Conservation (phyloP, 2,113 vertebrate species). For the Chunga burmeisteri region DNA sequence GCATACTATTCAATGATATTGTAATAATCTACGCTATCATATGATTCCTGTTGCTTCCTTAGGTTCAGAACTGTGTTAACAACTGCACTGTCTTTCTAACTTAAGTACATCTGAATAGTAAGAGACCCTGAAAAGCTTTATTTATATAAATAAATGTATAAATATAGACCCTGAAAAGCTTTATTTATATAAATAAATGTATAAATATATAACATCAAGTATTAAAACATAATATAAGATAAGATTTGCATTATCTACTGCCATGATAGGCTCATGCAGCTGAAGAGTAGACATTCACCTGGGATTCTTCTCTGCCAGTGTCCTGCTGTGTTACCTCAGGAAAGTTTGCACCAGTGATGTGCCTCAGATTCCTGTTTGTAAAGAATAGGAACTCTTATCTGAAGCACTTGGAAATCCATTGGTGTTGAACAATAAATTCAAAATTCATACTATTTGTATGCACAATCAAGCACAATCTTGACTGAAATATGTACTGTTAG, state of each 20-base stretch:
- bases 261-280: not conserved
- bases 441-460: not conserved
- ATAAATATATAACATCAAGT: not conserved
- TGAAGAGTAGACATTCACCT: rapidly evolving
- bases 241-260: not conserved
- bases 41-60: not conserved
- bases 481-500: not conserved
- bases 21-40: not conserved
- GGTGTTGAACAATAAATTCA: not conserved
- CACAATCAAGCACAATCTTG: not conserved
- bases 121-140: not conserved
- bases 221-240: not conserved
- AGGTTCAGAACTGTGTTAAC: not conserved
- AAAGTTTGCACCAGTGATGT: not conserved
- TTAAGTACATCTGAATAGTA: not conserved
- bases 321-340: not conserved
- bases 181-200: not conserved
- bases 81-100: not conserved
- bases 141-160: not conserved
- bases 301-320: not conserved
- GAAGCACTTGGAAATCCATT: not conserved
- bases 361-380: not conserved
- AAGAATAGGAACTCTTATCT: not conserved
- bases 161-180: not conserved
- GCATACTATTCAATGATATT: not conserved